These are phyloP conservation scores for Dicerorhinus sumatrensis DNA, from an alignment of 2,113 vertebrate genomes.

Conservation along the genomic window DNA sequence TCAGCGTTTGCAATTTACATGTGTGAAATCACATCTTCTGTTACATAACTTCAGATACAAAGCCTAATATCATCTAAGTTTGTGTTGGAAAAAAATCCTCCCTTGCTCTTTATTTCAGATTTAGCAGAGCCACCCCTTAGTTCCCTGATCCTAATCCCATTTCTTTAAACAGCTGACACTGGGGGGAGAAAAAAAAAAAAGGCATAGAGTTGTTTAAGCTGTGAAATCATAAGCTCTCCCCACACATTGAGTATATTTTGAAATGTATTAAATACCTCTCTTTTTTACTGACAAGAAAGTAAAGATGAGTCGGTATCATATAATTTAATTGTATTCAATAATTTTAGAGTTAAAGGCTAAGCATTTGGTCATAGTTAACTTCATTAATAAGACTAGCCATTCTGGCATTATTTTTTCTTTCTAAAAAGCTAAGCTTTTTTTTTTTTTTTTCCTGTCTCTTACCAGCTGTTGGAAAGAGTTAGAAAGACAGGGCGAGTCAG, in stretches of 20 bases:
- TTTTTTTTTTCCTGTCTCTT: slow-evolving; percentile 10
- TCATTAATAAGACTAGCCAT: slow-evolving; percentile 67
- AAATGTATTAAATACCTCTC: slow-evolving; percentile 3
- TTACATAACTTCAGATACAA: slow-evolving; percentile 83
- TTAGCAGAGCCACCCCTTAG: slow-evolving; percentile 56
- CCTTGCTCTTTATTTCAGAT: slow-evolving; percentile 55
- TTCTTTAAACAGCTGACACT: slow-evolving; percentile 58
- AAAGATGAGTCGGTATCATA: slow-evolving; percentile 12
- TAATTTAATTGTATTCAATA: slow-evolving; percentile 30
- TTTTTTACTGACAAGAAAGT: slow-evolving; percentile 55
- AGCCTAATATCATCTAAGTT: slow-evolving; percentile 76
- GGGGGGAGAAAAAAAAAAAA: too few relatives aligned
- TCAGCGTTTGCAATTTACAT: slow-evolving; percentile 80
- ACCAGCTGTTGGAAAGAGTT: slow-evolving; percentile 80
- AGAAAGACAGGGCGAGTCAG: slow-evolving; percentile 64
- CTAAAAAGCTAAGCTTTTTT: slow-evolving; percentile 52
- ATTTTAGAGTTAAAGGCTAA: slow-evolving; percentile 50
- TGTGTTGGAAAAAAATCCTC: slow-evolving; percentile 67
- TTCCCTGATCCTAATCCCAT: slow-evolving; percentile 43
- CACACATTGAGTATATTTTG: not conserved
- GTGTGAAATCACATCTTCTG: slow-evolving; percentile 82
- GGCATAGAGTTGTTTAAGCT: not conserved
- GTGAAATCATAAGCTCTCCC: not conserved
- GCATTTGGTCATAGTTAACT: slow-evolving; percentile 67
- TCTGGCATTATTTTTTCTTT: slow-evolving; percentile 40